phyloP scores from a whole-genome alignment of 2,113 vertebrate species.

The Callipepla squamata region DNA sequence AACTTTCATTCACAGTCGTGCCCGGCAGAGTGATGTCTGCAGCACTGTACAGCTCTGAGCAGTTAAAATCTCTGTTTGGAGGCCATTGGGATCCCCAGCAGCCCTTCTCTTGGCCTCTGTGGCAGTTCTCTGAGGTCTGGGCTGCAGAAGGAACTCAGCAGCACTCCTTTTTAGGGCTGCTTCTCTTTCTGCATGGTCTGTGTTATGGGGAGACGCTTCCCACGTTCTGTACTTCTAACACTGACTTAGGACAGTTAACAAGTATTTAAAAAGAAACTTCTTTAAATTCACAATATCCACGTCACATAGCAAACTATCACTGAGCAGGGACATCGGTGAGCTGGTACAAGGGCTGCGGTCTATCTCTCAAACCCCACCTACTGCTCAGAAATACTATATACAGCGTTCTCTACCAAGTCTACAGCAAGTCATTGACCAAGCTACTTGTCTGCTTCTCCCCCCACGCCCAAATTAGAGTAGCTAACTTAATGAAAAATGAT shows the following conservation, averaged over 20 bases:
- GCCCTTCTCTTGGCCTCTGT: background rate
- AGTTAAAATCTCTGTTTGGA: background rate
- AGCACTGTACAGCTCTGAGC: background rate
- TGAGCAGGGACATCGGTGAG: background rate
- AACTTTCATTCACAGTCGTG: background rate
- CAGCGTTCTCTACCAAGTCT: slow-evolving; percentile 19
- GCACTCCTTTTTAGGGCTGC: background rate
- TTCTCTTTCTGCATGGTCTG: fast-evolving
- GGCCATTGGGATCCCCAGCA: background rate
- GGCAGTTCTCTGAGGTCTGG: background rate
- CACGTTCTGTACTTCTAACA: fast-evolving
- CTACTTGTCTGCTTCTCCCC: slow-evolving; percentile 25
- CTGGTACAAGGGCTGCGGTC: background rate
- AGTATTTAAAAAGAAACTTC: background rate
- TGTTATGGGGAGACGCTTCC: background rate
- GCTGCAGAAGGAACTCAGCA: background rate
- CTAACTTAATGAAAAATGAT: slow-evolving; percentile 69
- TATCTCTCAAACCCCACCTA: slow-evolving; percentile 52
- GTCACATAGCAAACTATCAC: background rate
- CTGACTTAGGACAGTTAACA: background rate
- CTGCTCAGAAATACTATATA: slow-evolving; percentile 26
- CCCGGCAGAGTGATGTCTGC: background rate
- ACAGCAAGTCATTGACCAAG: slow-evolving; percentile 43
- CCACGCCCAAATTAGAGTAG: slow-evolving; percentile 57
- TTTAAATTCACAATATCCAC: background rate